Evolutionary conservation across 2,888 invertebrate genomes (phyloP), one percentile per base, ranked within the genome.

Genomic region (Xestia rhomboidea): DNA sequence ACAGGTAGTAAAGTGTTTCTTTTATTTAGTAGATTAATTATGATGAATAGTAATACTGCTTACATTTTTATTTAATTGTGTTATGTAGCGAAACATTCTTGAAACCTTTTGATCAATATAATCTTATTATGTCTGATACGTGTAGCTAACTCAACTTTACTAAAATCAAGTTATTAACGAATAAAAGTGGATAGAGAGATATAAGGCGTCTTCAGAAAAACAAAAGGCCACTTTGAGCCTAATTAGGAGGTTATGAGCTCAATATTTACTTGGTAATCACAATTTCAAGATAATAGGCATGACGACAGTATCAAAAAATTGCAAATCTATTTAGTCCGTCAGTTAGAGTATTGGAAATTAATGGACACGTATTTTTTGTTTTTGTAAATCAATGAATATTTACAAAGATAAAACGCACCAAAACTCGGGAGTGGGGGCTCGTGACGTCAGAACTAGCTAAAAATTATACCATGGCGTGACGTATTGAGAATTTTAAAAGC

Each of bases 271-370:
- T 30, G 15, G 46, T 44, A 72, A 62, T 44, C 13, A 10, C 51
- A 44, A 24, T 54, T 81, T 15, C n/a, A 41, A 73, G n/a, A 38
- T 24, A 24, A 38, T 34, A 34, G 4, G n/a, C n/a, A n/a, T n/a
- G n/a, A n/a, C n/a, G n/a, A n/a, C n/a, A n/a, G n/a, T n/a, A n/a
- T n/a, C n/a, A n/a, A n/a, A n/a, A n/a, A n/a, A n/a, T n/a, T n/a
- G n/a, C n/a, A n/a, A n/a, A n/a, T n/a, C n/a, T n/a, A n/a, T n/a
- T n/a, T n/a, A n/a, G n/a, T n/a, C n/a, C n/a, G n/a, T n/a, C n/a
- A n/a, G n/a, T n/a, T n/a, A n/a, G n/a, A n/a, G n/a, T n/a, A n/a
- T n/a, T n/a, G n/a, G n/a, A n/a, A n/a, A n/a, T n/a, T n/a, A n/a
- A n/a, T n/a, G n/a, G n/a, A n/a, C n/a, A n/a, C n/a, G n/a, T n/a